These are phyloP conservation scores for Aeoliscus strigatus DNA, from an alignment of 2,797 vertebrate genomes.

Conservation along the genomic window DNA sequence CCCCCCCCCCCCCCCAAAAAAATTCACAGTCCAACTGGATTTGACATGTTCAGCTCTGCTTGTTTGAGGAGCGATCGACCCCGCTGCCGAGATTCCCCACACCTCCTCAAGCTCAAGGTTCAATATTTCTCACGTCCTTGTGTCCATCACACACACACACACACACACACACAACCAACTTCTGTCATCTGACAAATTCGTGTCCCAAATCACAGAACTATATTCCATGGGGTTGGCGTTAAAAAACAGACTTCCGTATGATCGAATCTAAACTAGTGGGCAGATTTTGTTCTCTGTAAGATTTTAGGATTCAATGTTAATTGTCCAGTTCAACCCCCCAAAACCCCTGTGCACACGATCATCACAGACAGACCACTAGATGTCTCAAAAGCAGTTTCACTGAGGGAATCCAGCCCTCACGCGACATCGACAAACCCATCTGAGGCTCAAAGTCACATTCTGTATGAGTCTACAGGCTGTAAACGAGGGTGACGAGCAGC, in stretches of 20 bases:
- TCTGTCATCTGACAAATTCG: constrained; percentile 20
- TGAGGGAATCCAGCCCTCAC: no score
- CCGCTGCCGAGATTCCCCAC: constrained; percentile 64
- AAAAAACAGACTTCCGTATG: no score
- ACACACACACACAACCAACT: constrained; percentile 4
- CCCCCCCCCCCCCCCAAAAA: no score
- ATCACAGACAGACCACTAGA: constrained; percentile 22
- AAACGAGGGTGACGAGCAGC: no score
- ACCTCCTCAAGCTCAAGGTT: constrained; percentile 66
- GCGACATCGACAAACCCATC: no score
- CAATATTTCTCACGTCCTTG: constrained; percentile 60
- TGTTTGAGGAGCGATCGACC: constrained; percentile 58
- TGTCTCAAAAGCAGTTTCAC: constrained; percentile 35
- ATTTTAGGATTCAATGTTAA: no score
- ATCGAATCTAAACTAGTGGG: no score
- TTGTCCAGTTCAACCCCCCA: neutral
- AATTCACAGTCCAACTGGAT: no score
- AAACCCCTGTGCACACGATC: constrained; percentile 12
- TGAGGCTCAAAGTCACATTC: no score
- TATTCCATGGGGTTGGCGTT: constrained; percentile 17
- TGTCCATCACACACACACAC: constrained; percentile 24
- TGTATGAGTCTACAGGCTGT: no score
- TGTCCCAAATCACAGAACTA: constrained; percentile 19
- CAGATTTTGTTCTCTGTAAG: neutral
- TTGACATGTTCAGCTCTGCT: constrained; percentile 11